phyloP scores from a whole-genome alignment of 2,888 invertebrate genomes.

The Pyrocoelia pectoralis region DNA sequence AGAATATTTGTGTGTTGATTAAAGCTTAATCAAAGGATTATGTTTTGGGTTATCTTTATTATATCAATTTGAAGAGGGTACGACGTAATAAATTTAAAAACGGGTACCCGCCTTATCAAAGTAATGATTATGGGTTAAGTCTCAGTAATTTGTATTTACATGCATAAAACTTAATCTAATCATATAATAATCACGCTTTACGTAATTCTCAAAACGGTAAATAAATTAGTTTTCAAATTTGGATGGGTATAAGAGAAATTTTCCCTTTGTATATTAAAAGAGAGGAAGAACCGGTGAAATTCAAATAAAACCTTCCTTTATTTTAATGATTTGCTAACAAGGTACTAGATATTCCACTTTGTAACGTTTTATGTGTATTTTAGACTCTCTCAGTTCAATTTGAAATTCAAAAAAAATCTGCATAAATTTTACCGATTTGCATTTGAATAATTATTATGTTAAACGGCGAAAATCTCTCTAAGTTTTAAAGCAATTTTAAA shows the following conservation, averaged over 20 bases:
- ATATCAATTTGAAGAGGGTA: slow-evolving; percentile 1
- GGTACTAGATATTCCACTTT: slow-evolving; percentile 26
- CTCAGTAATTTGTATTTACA: background rate
- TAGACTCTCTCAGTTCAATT: slow-evolving; percentile 18
- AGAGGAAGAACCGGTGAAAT: slow-evolving; percentile 6
- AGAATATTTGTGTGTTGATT: slow-evolving; percentile 4
- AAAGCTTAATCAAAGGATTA: slow-evolving; percentile 5
- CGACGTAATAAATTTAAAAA: background rate
- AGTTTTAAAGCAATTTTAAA: slow-evolving; percentile 29
- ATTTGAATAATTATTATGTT: slow-evolving; percentile 35
- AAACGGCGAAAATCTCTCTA: slow-evolving; percentile 30
- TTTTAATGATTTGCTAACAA: slow-evolving; percentile 28
- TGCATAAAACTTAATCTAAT: background rate
- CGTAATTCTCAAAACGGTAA: background rate
- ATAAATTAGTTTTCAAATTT: slow-evolving; percentile 4
- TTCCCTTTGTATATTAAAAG: background rate
- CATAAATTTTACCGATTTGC: slow-evolving; percentile 27
- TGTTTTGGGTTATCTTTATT: background rate
- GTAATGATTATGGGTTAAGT: background rate
- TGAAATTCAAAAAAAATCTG: slow-evolving; percentile 25
- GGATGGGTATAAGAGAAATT: background rate
- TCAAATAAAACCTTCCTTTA: slow-evolving; percentile 21
- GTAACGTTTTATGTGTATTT: slow-evolving; percentile 30
- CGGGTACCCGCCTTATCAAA: background rate
- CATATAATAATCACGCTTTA: background rate